Base-by-base conservation (phyloP, 2,888 invertebrate genomes). In the Apoda limacodes region DNA sequence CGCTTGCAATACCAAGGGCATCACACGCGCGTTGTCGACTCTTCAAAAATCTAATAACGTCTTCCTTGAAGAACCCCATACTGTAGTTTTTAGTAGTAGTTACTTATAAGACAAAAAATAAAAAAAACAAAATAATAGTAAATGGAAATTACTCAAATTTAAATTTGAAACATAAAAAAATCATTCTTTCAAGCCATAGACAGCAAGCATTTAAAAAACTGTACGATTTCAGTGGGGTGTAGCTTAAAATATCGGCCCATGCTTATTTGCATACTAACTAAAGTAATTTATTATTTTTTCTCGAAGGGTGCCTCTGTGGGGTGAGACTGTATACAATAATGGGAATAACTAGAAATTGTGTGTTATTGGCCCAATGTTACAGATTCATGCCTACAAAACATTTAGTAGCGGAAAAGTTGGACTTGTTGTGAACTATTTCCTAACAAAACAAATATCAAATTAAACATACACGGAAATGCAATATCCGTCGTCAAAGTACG, bases 221-320 rank as follows among this genome's bases (percentile, higher is more conserved):
- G 54, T 55, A 55, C 57, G 58, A 52, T 57, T 54, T 68, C 68
- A 61, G 70, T 74, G 71, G 78, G 78, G 76, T 75, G 75, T 72
- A 62, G 62, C 65, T 70, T 70, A 72, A 72, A 75, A 76, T 71
- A 74, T 78, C 72, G 70, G 71, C 53, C 65, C 59, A 52, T 47
- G 54, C 75, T 71, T 74, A 80, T 80, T 80, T 80, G 80, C 80
- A 80, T 80, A 78, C 76, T 80, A 78, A 80, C 78, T 80, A 80
- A 80, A 80, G 78, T 80, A 78, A 78, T 78, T 78, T 80, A 78
- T 80, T 78, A 78, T 78, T 76, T 76, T 80, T 78, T 80, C 78
- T 69, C 64, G 66, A 76, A 76, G 78, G 76, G 64, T 58, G 65
- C 56, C 49, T 47, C 50, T 54, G 59, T 72, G 61, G 76, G 78